Conservation (phyloP, 1,140 invertebrate genomes). For the Bombus consobrinus region DNA sequence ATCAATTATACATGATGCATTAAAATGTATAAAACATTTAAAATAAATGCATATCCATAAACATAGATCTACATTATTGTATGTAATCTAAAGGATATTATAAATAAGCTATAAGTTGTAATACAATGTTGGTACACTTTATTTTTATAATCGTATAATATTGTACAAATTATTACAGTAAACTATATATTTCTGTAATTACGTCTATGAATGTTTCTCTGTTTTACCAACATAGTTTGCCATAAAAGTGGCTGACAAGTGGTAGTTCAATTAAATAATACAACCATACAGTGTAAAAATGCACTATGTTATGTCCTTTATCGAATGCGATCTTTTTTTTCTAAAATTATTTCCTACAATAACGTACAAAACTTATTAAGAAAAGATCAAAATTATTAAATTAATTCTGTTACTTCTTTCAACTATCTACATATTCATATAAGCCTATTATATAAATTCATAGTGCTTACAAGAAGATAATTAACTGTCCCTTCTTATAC, state of each 20-base stretch:
- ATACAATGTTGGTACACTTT: slow-evolving; percentile 83
- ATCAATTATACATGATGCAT: slow-evolving; percentile 4
- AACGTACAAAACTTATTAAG: slow-evolving; percentile 81
- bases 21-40: neutral
- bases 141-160: slow-evolving; percentile 82
- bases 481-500: slow-evolving; percentile 58
- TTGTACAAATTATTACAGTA: slow-evolving; percentile 83
- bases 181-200: slow-evolving; percentile 81
- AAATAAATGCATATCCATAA: neutral
- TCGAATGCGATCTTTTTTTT: slow-evolving; percentile 56
- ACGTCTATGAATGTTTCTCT: slow-evolving; percentile 79
- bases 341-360: slow-evolving; percentile 80
- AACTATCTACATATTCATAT: slow-evolving; percentile 81
- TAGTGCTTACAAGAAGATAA: slow-evolving; percentile 72
- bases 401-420: slow-evolving; percentile 78
- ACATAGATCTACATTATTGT: neutral
- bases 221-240: slow-evolving; percentile 79
- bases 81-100: neutral
- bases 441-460: slow-evolving; percentile 75
- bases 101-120: slow-evolving; percentile 51
- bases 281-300: slow-evolving; percentile 75
- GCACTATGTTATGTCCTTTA: slow-evolving; percentile 66
- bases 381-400: slow-evolving; percentile 79
- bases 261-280: slow-evolving; percentile 78
- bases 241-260: slow-evolving; percentile 75